Conservation (phyloP, 2,888 invertebrate species). For the Drosophila parthenogenetica region DNA sequence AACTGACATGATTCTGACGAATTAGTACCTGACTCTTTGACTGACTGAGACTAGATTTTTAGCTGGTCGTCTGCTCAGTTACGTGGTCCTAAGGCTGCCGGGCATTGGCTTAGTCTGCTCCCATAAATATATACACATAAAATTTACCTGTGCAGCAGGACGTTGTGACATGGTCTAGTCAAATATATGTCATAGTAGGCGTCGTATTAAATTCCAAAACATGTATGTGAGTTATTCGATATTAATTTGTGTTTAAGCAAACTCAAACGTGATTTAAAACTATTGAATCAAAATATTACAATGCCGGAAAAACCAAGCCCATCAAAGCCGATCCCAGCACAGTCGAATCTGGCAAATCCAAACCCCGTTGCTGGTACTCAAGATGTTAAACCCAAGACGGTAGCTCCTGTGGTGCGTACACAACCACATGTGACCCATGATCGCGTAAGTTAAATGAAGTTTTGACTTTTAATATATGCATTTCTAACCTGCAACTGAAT, state of each 20-base stretch:
- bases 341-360: conserved; percentile 15
- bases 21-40: conserved; percentile 51
- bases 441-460: conserved; percentile 43
- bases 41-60: conserved; percentile 14
- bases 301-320: conserved; percentile 53
- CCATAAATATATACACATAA: conserved; percentile 4
- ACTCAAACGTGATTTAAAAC: neutral
- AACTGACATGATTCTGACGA: conserved; percentile 63
- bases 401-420: neutral
- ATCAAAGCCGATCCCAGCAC: conserved; percentile 20
- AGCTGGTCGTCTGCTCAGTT: neutral
- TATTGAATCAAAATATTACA: conserved; percentile 23
- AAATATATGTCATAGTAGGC: conserved; percentile 50
- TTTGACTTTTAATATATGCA: neutral
- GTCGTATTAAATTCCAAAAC: conserved; percentile 51
- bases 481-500: neutral
- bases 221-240: conserved; percentile 17
- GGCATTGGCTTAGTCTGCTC: conserved; percentile 38
- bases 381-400: conserved; percentile 9
- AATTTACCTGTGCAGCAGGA: conserved; percentile 28
- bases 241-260: conserved; percentile 14
- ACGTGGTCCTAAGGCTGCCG: conserved; percentile 27
- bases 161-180: conserved; percentile 20
- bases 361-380: conserved; percentile 19
- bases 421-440: conserved; percentile 48